A percentile compares a stretch with the other conserved stretches of the same genome.
These are phyloP conservation scores for Scrobipalpa costella DNA, from an alignment of 2,888 invertebrate species.

Conservation along the genomic window DNA sequence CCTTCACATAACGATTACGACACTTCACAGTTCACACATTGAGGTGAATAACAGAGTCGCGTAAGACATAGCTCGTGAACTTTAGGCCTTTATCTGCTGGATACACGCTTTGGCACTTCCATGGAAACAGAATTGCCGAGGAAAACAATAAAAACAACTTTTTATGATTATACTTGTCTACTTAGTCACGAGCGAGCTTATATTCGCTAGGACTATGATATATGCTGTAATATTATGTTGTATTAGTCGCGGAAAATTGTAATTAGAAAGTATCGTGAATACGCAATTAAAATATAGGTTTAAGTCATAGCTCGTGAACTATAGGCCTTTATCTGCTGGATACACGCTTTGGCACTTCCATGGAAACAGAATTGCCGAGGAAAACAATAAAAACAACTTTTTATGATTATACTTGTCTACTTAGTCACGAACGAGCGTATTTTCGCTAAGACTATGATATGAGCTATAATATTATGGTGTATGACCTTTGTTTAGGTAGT, in stretches of 20 bases:
- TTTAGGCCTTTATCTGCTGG: constrained; percentile 37
- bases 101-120: constrained; percentile 42
- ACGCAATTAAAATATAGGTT: no score
- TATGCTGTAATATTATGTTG: not conserved
- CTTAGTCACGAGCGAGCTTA: constrained; percentile 21
- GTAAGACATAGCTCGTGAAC: constrained; percentile 25
- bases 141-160: constrained; percentile 34
- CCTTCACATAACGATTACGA: not conserved
- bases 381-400: constrained; percentile 35
- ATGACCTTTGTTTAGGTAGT: no score
- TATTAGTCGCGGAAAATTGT: not conserved
- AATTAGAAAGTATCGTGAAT: no score
- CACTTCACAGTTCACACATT: not conserved
- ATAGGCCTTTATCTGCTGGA: constrained; percentile 37
- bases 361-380: constrained; percentile 32
- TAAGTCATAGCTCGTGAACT: constrained; percentile 26
- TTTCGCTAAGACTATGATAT: not conserved
- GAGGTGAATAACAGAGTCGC: not conserved
- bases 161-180: constrained; percentile 30
- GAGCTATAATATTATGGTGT: not conserved
- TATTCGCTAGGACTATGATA: not conserved
- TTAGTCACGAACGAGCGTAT: constrained; percentile 19
- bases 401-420: constrained; percentile 28
- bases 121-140: constrained; percentile 32
- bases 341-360: constrained; percentile 42